These are phyloP conservation scores for Drosophila sordidapex DNA, from an alignment of 2,888 invertebrate species.

Conservation along the genomic window DNA sequence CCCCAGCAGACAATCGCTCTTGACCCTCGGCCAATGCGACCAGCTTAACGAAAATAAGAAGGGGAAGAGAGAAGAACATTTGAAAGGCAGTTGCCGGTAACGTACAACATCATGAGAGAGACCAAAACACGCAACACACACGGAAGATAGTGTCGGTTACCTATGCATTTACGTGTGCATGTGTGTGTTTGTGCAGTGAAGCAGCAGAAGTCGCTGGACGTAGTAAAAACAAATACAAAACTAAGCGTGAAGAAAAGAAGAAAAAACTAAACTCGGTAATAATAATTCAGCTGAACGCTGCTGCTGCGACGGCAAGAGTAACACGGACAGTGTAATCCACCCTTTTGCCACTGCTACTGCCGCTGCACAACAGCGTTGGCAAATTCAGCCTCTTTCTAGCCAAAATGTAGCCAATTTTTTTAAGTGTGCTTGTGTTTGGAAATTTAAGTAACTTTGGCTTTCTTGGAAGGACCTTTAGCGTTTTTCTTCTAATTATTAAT, in stretches of 20 bases:
- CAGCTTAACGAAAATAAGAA: constrained; percentile 12
- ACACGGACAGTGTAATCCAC: constrained; percentile 67
- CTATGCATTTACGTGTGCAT: constrained; percentile 40
- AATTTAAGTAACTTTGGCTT: background rate
- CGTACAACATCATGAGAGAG: constrained; percentile 30
- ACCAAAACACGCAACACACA: constrained; percentile 52
- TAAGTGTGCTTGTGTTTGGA: background rate
- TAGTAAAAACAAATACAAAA: constrained; percentile 65
- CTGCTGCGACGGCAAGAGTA: constrained; percentile 29
- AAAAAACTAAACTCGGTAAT: constrained; percentile 53
- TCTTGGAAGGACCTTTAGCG: background rate
- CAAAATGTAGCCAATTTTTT: background rate
- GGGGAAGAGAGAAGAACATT: constrained; percentile 42
- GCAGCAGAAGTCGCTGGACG: constrained; percentile 77
- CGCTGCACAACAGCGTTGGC: constrained; percentile 15
- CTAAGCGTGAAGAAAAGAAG: constrained; percentile 49
- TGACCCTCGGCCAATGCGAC: constrained; percentile 56
- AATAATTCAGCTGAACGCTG: constrained; percentile 56
- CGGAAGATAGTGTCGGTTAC: constrained; percentile 57
- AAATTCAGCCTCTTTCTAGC: background rate
- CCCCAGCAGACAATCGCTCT: constrained; percentile 47
- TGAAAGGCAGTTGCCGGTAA: constrained; percentile 67
- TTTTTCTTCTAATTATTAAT: background rate
- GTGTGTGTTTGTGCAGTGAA: constrained; percentile 63
- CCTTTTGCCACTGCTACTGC: constrained; percentile 55